Evolutionary conservation across 2,797 vertebrate genomes (phyloP).

Genomic region (Bucorvus abyssinicus): DNA sequence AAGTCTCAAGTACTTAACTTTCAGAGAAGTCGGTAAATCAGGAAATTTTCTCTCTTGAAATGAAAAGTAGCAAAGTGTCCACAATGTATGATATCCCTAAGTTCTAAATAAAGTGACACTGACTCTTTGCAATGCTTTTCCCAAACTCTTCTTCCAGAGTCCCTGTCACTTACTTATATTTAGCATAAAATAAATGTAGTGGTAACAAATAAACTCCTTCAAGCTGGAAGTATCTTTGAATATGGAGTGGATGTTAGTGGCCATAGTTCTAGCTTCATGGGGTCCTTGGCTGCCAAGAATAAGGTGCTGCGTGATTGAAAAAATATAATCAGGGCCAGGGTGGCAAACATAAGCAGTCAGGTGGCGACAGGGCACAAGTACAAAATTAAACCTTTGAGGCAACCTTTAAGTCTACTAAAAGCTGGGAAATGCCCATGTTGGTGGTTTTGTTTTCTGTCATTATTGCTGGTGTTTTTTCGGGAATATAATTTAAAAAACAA

Average conservation of each 20-base stretch:
- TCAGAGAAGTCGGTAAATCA: neutral
- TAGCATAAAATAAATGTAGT: neutral
- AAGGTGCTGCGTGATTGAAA: neutral
- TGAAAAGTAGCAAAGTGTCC: neutral
- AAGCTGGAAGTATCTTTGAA: neutral
- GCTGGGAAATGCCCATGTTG: neutral
- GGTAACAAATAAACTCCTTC: neutral
- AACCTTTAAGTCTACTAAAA: neutral
- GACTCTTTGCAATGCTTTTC: neutral
- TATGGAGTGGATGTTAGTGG: neutral
- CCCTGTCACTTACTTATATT: neutral
- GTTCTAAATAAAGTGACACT: neutral
- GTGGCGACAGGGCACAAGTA: neutral
- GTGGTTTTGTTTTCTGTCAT: neutral
- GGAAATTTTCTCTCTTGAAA: neutral
- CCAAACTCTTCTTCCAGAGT: neutral
- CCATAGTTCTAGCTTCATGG: neutral
- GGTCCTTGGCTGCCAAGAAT: neutral
- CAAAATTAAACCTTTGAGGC: neutral
- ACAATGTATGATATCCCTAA: neutral
- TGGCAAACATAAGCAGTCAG: neutral
- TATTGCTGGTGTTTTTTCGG: neutral
- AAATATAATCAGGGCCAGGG: neutral
- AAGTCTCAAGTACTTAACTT: neutral
- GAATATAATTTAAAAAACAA: neutral